Conservation (phyloP, 1,140 invertebrate genomes). For the Zaprionus tsacasi region DNA sequence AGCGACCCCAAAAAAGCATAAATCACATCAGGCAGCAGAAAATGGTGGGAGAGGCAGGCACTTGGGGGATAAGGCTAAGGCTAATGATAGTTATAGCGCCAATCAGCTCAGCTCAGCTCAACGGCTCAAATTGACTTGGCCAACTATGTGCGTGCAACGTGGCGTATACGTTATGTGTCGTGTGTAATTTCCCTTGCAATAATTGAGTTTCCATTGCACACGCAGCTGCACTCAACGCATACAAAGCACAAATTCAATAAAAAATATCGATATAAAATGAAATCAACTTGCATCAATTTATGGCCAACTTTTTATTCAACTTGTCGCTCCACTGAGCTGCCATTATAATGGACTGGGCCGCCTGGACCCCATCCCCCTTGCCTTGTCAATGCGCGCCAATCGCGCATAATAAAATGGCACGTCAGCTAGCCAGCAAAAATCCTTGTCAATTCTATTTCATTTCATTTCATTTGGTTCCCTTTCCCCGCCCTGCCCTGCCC, state of each 20-base stretch:
- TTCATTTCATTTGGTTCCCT: constrained; percentile 23
- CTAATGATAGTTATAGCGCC: constrained; percentile 39
- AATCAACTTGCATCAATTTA: constrained; percentile 40
- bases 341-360: constrained; percentile 17
- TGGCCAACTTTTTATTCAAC: constrained; percentile 30
- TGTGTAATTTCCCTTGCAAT: background rate
- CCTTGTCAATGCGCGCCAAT: constrained; percentile 34
- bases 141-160: constrained; percentile 32
- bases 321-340: constrained; percentile 12
- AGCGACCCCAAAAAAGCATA: constrained; percentile 43
- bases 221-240: background rate
- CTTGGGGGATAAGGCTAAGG: background rate
- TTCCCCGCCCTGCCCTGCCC: constrained; percentile 16
- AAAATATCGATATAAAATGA: constrained; percentile 33
- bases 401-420: constrained; percentile 49
- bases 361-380: constrained; percentile 26
- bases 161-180: constrained; percentile 20
- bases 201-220: constrained; percentile 19
- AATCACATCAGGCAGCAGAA: constrained; percentile 39
- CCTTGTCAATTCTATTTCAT: constrained; percentile 64
- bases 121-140: constrained; percentile 10
- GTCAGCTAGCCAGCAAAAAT: constrained; percentile 32
- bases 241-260: constrained; percentile 23
- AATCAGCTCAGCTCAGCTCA: constrained; percentile 16
- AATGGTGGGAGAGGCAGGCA: background rate